Evolutionary conservation across 2,797 vertebrate genomes (phyloP).

Genomic region (Gobionotothen gibberifrons): DNA sequence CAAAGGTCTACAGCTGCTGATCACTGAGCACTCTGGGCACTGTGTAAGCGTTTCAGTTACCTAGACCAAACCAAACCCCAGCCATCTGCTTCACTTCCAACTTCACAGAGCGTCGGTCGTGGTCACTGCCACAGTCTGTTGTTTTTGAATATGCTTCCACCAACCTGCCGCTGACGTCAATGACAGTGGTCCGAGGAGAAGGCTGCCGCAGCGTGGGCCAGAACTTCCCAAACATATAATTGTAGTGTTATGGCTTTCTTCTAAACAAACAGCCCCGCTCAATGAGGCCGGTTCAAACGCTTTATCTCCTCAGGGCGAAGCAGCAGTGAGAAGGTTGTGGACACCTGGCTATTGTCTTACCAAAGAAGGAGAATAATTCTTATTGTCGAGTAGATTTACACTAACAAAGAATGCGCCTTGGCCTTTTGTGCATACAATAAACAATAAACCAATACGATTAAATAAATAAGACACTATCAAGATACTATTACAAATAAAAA

Average conservation of each 20-base stretch:
- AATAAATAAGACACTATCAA: no score
- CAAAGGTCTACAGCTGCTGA: background rate
- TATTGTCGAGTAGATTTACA: no score
- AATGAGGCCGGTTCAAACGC: slow-evolving; percentile 33
- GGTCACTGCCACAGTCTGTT: slow-evolving; percentile 53
- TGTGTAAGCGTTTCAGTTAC: slow-evolving; percentile 21
- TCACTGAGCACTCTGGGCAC: slow-evolving; percentile 10
- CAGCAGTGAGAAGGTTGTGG: background rate
- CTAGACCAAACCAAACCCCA: slow-evolving; percentile 55
- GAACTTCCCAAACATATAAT: slow-evolving; percentile 48
- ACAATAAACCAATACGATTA: no score
- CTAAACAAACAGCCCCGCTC: slow-evolving; percentile 66
- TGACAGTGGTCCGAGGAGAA: slow-evolving; percentile 52
- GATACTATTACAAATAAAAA: no score
- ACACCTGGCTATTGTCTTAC: background rate
- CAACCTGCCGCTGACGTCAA: slow-evolving; percentile 67
- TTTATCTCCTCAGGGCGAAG: background rate
- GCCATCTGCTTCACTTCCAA: slow-evolving; percentile 28
- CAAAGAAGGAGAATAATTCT: no score
- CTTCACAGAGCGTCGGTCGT: slow-evolving; percentile 7
- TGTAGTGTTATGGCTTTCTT: slow-evolving; percentile 64
- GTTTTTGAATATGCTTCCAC: slow-evolving; percentile 67
- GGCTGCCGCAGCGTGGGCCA: slow-evolving; percentile 8
- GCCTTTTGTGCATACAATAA: no score
- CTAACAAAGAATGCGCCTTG: no score